Conservation (phyloP, 2,113 vertebrate genomes). For the Phycodurus eques region DNA sequence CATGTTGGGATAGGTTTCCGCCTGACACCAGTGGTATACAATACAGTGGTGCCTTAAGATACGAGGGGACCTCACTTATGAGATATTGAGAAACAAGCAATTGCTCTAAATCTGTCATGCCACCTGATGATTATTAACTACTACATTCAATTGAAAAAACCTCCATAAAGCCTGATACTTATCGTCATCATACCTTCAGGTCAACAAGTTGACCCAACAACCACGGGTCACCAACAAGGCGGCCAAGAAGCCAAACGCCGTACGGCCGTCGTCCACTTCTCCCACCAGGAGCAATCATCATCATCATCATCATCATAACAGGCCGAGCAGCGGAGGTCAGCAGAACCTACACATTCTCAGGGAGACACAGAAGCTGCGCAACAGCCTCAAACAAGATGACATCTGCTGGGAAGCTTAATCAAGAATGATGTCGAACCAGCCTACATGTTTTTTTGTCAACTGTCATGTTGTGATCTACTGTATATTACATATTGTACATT, state of each 20-base stretch:
- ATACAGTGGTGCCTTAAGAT: no score
- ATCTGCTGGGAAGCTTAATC: constrained; percentile 79
- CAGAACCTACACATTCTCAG: constrained; percentile 74
- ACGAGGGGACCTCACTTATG: no score
- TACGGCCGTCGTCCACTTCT: constrained; percentile 52
- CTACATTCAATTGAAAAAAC: no score
- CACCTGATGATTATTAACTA: no score
- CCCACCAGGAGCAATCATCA: constrained; percentile 54
- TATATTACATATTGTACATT: constrained; percentile 3
- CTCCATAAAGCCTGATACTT: neutral
- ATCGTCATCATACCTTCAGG: constrained; percentile 57
- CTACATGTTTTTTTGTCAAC: neutral
- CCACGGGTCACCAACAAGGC: constrained; percentile 10
- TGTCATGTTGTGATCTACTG: neutral
- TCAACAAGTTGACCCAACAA: constrained; percentile 71
- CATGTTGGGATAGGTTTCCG: no score
- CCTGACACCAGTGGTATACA: no score
- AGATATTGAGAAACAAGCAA: no score
- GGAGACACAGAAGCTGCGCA: constrained; percentile 78
- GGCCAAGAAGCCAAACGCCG: constrained; percentile 37
- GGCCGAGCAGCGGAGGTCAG: constrained; percentile 14
- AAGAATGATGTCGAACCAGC: constrained; percentile 2
- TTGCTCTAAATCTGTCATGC: no score
- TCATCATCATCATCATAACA: constrained; percentile 58
- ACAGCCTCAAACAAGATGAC: constrained; percentile 76